Base-by-base conservation (phyloP, 2,888 invertebrate species). In the Xanthostigma xanthostigma region DNA sequence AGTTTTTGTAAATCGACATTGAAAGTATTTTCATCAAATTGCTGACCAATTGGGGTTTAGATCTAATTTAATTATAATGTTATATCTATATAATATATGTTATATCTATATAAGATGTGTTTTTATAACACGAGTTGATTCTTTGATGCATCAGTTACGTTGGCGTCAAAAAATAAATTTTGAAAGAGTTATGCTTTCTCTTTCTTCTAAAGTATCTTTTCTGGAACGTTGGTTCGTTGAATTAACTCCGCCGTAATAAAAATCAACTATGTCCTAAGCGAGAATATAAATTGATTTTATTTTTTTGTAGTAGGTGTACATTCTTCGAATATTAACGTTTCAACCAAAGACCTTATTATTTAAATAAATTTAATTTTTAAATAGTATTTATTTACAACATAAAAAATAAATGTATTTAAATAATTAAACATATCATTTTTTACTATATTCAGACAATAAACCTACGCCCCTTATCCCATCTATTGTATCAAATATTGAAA, bases 181-280 rank as follows among this genome's bases (percentile, higher is more conserved):
- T 56, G 71, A 73, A 56, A 66, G 68, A 46, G 67, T 67, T 10
- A 67, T 69, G 1, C 61, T 62, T 48, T 64, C 64, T 50, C 58
- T 72, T 49, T 59, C 66, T 11, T 65, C 62, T 44, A 66, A 69
- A 51, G 66, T 72, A 2, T 62, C 65, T 44, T 72, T 70, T 59
- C 60, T 73, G 46, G 69, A 71, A 55, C 60, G 67, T 50, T 60
- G 72, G 54, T 62, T 71, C 45, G 71, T 71, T 53, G 71, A 73
- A 55, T 58, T 73, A 17, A 58, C 66, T 49, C 72, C 72, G 9
- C 49, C 60, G 9, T 65, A 69, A 47, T 70, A 68, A 68, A 65
- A 65, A 58, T 57, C 59, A 36, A 62, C 66, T 57, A 60, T 65
- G 57, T 60, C 60, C 0, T 58, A 60, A 11, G n/a, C 8, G 10